These are phyloP conservation scores for Odontomachus brunneus DNA, from an alignment of 1,140 invertebrate species.

Conservation along the genomic window DNA sequence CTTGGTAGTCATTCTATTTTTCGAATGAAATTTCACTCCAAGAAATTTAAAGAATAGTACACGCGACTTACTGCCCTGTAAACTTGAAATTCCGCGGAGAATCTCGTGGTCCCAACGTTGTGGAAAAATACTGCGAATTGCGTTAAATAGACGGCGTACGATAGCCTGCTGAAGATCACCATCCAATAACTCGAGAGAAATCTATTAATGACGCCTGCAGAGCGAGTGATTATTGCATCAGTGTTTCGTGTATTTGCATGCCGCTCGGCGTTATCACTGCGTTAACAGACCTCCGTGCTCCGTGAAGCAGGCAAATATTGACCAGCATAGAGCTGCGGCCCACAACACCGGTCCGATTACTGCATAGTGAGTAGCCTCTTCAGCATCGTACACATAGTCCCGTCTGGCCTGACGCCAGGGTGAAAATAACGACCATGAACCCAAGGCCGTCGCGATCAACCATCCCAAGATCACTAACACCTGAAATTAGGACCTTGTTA, in stretches of 20 bases:
- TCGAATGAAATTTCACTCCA: no score
- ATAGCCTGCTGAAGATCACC: slow-evolving; percentile 89
- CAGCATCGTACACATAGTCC: slow-evolving; percentile 87
- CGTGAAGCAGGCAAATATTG: slow-evolving; percentile 88
- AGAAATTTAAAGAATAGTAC: no score
- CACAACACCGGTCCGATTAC: slow-evolving; percentile 88
- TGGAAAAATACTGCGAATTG: slow-evolving; percentile 90
- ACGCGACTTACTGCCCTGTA: slow-evolving; percentile 85
- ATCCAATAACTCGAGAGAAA: slow-evolving; percentile 89
- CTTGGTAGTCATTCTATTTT: no score
- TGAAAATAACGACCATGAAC: slow-evolving; percentile 87
- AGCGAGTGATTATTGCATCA: slow-evolving; percentile 64
- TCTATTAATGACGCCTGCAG: slow-evolving; percentile 87
- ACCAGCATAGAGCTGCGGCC: slow-evolving; percentile 88
- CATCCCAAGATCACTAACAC: slow-evolving; percentile 86
- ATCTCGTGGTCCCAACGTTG: slow-evolving; percentile 86
- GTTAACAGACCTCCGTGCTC: slow-evolving; percentile 85
- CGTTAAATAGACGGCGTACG: slow-evolving; percentile 91
- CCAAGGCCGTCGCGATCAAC: slow-evolving; percentile 84
- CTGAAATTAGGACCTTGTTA: slow-evolving; percentile 76
- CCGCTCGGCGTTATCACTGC: background rate
- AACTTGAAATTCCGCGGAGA: slow-evolving; percentile 86
- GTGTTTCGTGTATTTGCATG: slow-evolving; percentile 16
- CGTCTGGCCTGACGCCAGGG: slow-evolving; percentile 86
- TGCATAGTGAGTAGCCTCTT: slow-evolving; percentile 88